phyloP scores from a whole-genome alignment of 2,797 vertebrate genomes.

The Sorex maritimensis region DNA sequence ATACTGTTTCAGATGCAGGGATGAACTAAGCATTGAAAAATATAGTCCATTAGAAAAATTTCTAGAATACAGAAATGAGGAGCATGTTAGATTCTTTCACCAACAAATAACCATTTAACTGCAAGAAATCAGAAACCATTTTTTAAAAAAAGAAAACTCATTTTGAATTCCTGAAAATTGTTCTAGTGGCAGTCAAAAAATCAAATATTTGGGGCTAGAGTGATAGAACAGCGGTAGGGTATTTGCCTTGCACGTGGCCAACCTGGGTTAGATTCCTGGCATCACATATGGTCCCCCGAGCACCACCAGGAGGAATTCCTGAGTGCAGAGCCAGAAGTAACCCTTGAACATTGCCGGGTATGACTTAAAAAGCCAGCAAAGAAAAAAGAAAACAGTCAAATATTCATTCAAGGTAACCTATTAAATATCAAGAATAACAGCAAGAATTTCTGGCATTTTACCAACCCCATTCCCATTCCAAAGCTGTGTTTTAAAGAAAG shows the following conservation, averaged over 20 bases:
- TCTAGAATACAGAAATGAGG: conserved; percentile 65
- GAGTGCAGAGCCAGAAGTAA: too few relatives aligned
- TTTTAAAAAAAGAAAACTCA: neutral
- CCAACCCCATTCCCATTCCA: neutral
- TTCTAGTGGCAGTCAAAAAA: neutral
- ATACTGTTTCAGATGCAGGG: conserved; percentile 24
- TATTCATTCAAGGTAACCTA: conserved; percentile 46
- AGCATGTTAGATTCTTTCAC: neutral
- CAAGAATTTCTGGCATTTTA: conserved; percentile 21
- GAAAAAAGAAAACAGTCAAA: neutral
- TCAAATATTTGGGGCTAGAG: conserved; percentile 6
- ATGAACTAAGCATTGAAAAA: conserved; percentile 66
- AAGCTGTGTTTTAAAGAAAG: conserved; percentile 56
- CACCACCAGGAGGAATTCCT: too few relatives aligned
- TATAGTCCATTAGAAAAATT: conserved; percentile 2
- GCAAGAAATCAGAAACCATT: conserved; percentile 41
- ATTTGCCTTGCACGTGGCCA: too few relatives aligned
- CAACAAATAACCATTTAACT: conserved; percentile 60
- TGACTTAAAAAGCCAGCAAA: neutral
- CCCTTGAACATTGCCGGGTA: too few relatives aligned
- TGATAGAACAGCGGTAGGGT: too few relatives aligned
- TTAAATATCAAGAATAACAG: conserved; percentile 46
- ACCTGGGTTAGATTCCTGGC: too few relatives aligned
- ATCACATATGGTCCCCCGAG: too few relatives aligned
- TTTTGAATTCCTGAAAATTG: conserved; percentile 31